Evolutionary conservation across 2,888 invertebrate species (phyloP).

Genomic region (Argyresthia albistria): DNA sequence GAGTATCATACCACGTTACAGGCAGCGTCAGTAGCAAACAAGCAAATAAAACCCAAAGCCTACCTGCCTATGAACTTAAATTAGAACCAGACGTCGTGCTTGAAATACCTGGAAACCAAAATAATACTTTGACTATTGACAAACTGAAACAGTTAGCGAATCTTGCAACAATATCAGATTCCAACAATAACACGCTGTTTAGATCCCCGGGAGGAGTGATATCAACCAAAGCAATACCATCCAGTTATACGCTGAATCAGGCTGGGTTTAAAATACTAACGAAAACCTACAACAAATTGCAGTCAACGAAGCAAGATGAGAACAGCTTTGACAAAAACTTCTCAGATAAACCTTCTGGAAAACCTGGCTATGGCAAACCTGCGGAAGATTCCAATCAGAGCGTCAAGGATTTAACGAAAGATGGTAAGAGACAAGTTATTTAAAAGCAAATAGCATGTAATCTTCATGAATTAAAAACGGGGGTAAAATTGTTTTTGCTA

Average conservation of each 20-base stretch:
- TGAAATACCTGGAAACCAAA: slow-evolving; percentile 57
- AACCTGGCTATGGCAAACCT: slow-evolving; percentile 30
- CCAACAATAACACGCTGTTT: slow-evolving; percentile 63
- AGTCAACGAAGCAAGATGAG: slow-evolving; percentile 55
- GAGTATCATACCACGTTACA: slow-evolving; percentile 62
- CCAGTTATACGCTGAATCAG: slow-evolving; percentile 74
- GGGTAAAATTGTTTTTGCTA: not conserved
- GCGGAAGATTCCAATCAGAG: slow-evolving; percentile 29
- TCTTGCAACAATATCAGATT: slow-evolving; percentile 69
- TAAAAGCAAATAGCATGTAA: not conserved
- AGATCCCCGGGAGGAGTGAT: slow-evolving; percentile 62
- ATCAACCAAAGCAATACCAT: slow-evolving; percentile 74
- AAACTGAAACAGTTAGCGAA: slow-evolving; percentile 69
- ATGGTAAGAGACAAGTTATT: slow-evolving; percentile 24
- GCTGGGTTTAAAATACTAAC: slow-evolving; percentile 78
- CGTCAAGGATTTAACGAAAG: slow-evolving; percentile 22
- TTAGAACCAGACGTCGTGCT: slow-evolving; percentile 58
- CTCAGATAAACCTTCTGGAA: slow-evolving; percentile 41
- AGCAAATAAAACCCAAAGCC: slow-evolving; percentile 53
- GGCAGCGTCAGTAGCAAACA: slow-evolving; percentile 64
- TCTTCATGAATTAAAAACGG: not conserved
- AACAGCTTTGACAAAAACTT: slow-evolving; percentile 39
- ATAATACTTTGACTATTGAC: slow-evolving; percentile 48
- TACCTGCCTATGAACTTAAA: slow-evolving; percentile 55
- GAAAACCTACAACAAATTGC: slow-evolving; percentile 74